A percentile compares a stretch with the other conserved stretches of the same genome.
phyloP scores from a whole-genome alignment of 2,113 vertebrate species.

The Gopherus flavomarginatus region DNA sequence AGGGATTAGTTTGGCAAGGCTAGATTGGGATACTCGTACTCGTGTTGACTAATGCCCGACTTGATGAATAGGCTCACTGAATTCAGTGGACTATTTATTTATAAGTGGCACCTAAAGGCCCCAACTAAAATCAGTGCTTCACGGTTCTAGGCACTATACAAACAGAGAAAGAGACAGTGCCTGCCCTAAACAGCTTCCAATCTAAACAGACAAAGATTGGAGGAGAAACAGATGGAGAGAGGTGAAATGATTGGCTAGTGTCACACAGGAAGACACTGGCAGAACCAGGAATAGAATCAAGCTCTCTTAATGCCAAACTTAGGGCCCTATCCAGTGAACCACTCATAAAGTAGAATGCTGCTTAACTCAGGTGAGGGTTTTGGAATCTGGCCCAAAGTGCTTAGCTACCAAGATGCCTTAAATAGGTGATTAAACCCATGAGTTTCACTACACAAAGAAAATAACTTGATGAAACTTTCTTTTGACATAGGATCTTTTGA shows the following conservation, averaged over 20 bases:
- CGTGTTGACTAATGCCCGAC: neutral
- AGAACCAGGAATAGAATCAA: neutral
- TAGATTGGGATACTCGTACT: neutral
- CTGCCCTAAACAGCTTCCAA: neutral
- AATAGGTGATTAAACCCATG: neutral
- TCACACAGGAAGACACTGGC: neutral
- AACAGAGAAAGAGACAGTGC: neutral
- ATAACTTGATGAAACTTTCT: neutral
- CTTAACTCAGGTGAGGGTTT: neutral
- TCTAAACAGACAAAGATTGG: neutral
- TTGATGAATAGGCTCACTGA: neutral
- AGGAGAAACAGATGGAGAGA: neutral
- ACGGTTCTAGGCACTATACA: neutral
- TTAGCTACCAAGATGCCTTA: neutral
- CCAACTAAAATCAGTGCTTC: neutral
- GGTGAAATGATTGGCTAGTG: neutral
- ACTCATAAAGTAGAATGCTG: neutral
- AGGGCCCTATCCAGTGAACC: neutral
- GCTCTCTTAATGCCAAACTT: neutral
- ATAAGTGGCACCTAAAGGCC: neutral
- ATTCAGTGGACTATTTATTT: neutral
- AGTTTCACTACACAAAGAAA: neutral
- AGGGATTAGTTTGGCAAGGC: fast-evolving
- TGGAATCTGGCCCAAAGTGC: neutral
- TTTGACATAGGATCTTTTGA: neutral